Conservation (phyloP, 2,888 invertebrate species). For the Archaeoteleia sp. region DNA sequence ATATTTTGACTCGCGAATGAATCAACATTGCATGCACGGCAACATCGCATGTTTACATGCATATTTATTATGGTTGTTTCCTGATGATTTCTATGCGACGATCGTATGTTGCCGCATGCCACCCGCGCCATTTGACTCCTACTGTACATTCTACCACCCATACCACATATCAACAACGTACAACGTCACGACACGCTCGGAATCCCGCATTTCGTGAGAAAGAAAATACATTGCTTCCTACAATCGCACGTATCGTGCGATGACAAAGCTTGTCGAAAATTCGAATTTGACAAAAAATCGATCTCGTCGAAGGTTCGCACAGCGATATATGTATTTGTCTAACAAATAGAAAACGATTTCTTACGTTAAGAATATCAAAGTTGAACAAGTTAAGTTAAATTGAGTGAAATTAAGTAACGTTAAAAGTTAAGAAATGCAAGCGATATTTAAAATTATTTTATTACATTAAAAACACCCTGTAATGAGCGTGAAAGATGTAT, state of each 20-base stretch:
- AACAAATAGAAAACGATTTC: constrained; percentile 21
- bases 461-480: too few species aligned
- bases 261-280: constrained; percentile 46
- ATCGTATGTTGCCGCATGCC: constrained; percentile 24
- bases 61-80: constrained; percentile 32
- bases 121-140: constrained; percentile 31
- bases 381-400: too few species aligned
- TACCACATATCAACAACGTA: constrained; percentile 40
- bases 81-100: constrained; percentile 44
- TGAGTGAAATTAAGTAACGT: too few species aligned
- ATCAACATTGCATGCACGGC: background rate
- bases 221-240: constrained; percentile 46
- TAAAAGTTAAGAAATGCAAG: too few species aligned
- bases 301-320: constrained; percentile 17
- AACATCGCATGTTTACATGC: constrained; percentile 3
- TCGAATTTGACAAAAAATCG: constrained; percentile 27
- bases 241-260: constrained; percentile 40
- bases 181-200: constrained; percentile 58
- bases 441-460: too few species aligned
- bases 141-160: constrained; percentile 27
- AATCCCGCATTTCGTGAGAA: constrained; percentile 56
- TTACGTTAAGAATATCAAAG: too few species aligned
- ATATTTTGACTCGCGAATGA: too few species aligned
- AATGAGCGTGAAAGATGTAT: too few species aligned
- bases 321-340: constrained; percentile 39